Conservation (phyloP, 2,888 invertebrate genomes). For the Polydesmus complanatus region DNA sequence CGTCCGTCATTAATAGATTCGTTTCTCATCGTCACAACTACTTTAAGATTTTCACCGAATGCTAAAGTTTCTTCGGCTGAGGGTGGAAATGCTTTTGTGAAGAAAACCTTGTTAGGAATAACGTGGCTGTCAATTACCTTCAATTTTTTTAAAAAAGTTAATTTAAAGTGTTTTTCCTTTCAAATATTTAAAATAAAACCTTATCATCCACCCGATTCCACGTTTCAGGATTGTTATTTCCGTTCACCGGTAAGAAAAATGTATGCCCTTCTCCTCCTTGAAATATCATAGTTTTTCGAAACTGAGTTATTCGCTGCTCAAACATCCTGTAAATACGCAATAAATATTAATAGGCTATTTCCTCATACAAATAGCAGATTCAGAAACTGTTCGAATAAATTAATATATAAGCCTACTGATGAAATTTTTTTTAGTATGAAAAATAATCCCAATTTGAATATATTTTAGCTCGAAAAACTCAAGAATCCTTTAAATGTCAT, state of each 20-base stretch:
- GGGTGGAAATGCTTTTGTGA: conserved; percentile 54
- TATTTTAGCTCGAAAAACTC: no score
- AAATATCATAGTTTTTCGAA: conserved; percentile 5
- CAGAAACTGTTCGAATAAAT: no score
- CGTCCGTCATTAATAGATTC: conserved; percentile 19
- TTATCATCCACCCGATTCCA: conserved; percentile 11
- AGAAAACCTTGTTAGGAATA: conserved; percentile 70
- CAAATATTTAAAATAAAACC: conserved; percentile 1
- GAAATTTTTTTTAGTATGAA: no score
- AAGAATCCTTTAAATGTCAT: no score
- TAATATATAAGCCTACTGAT: no score
- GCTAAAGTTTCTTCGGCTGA: conserved; percentile 58
- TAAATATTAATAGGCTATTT: no score
- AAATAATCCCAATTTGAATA: no score
- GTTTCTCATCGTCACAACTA: conserved; percentile 43
- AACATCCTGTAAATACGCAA: no score
- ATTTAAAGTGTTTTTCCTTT: neutral
- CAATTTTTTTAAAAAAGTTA: neutral
- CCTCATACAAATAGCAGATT: no score
- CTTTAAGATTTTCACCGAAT: conserved; percentile 68
- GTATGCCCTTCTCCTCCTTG: conserved; percentile 14
- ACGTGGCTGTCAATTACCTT: conserved; percentile 75
- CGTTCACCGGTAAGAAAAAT: conserved; percentile 11
- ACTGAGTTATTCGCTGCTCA: neutral
- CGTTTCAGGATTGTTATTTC: conserved; percentile 4